phyloP scores from a whole-genome alignment of 1,140 invertebrate genomes.

The Thereuonema tuberculata region DNA sequence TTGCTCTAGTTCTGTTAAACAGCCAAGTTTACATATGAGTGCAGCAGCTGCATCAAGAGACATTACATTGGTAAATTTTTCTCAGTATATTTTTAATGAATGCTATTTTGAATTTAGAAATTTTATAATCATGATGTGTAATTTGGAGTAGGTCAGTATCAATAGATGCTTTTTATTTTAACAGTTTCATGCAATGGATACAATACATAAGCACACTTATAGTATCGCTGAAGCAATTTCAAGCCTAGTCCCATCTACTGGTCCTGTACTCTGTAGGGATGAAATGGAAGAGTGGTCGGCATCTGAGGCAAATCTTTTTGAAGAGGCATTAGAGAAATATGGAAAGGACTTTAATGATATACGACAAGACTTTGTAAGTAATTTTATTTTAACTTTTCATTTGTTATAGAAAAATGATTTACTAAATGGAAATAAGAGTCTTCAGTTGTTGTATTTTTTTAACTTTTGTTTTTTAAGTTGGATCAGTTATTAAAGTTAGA shows the following conservation, averaged over 20 bases:
- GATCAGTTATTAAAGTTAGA: no score
- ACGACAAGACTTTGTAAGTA: conserved; percentile 88
- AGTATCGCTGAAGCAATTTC: conserved; percentile 81
- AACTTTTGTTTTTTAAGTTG: no score
- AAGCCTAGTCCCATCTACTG: conserved; percentile 84
- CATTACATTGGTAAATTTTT: conserved; percentile 67
- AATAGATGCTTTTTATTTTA: conserved; percentile 24
- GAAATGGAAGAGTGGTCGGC: conserved; percentile 99
- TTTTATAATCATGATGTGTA: no score
- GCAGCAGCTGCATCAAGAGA: conserved; percentile 96
- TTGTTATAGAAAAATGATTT: no score
- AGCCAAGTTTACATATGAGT: conserved; percentile 96
- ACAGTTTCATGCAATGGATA: conserved; percentile 96
- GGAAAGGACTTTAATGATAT: conserved; percentile 99
- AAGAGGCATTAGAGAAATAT: conserved; percentile 97
- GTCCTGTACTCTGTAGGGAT: conserved; percentile 92
- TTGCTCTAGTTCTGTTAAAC: conserved; percentile 93
- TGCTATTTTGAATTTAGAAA: neutral
- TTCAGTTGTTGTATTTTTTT: no score
- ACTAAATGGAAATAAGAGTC: no score
- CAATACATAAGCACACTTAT: conserved; percentile 82
- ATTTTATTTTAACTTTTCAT: neutral
- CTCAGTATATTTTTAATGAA: neutral
- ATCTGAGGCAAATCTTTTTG: conserved; percentile 96
- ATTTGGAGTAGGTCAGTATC: no score